Conservation (phyloP, 2,113 vertebrate species). For the Glaucomys volans region DNA sequence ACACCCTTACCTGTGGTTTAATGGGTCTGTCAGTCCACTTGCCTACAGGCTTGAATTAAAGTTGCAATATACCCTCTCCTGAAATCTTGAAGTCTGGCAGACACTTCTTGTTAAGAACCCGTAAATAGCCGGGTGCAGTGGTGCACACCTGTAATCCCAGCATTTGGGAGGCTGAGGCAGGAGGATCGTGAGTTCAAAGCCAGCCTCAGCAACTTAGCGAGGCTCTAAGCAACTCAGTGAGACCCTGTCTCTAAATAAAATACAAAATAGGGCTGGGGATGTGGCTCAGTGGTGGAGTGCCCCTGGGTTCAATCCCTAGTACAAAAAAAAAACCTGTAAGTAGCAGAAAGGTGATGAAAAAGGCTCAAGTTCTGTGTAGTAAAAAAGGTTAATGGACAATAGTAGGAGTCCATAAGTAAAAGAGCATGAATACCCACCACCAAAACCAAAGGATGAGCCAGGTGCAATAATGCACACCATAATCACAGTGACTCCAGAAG, state of each 20-base stretch:
- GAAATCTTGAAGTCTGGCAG: constrained; percentile 29
- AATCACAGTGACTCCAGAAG: background rate
- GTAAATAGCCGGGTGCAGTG: too few species aligned
- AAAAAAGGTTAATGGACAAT: background rate
- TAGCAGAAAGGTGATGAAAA: constrained; percentile 33
- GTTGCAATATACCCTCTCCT: constrained; percentile 14
- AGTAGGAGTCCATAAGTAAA: background rate
- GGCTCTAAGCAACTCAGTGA: too few species aligned
- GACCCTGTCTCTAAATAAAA: too few species aligned
- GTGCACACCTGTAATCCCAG: too few species aligned
- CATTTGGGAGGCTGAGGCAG: too few species aligned
- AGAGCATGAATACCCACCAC: background rate
- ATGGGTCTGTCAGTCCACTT: background rate
- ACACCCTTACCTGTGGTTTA: constrained; percentile 47
- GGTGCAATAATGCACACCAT: too few species aligned
- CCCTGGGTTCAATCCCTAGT: too few species aligned
- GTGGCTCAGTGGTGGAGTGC: too few species aligned
- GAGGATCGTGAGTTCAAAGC: too few species aligned
- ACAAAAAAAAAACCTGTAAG: background rate
- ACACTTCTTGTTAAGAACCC: constrained; percentile 37
- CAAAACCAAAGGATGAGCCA: background rate
- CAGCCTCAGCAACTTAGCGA: too few species aligned
- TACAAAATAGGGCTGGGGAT: too few species aligned
- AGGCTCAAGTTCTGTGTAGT: constrained; percentile 2
- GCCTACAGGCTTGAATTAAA: constrained; percentile 1